Conservation (phyloP, 2,797 vertebrate genomes). For the Bryconaethiops microstoma region DNA sequence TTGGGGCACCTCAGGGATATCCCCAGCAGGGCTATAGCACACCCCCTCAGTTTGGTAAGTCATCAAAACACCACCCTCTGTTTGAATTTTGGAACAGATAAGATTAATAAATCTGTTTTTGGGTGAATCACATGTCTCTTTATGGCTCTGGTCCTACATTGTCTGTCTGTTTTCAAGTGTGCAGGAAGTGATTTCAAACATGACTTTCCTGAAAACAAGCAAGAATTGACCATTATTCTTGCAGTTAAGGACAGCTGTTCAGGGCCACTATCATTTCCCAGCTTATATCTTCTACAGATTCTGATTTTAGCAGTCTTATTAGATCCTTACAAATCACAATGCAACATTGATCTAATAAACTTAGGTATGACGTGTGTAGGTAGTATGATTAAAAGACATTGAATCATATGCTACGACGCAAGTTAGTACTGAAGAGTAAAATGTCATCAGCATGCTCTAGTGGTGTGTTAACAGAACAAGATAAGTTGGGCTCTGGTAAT, state of each 20-base stretch:
- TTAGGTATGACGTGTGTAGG: no score
- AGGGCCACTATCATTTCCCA: not conserved
- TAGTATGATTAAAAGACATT: no score
- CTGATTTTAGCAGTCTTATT: no score
- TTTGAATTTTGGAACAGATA: not conserved
- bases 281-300: not conserved
- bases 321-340: no score
- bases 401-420: no score
- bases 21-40: constrained; percentile 93
- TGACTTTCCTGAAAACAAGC: not conserved
- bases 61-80: not conserved
- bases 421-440: no score
- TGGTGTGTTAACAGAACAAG: no score
- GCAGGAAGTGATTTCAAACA: no score
- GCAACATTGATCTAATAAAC: no score
- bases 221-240: no score
- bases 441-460: no score
- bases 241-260: not conserved
- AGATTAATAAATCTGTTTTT: not conserved
- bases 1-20: constrained; percentile 94
- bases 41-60: constrained; percentile 97
- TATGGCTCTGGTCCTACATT: not conserved
- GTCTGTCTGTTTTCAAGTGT: not conserved
- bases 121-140: not conserved
- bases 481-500: no score